Conservation (phyloP, 1,140 invertebrate species). For the Lordiphosa collinella region DNA sequence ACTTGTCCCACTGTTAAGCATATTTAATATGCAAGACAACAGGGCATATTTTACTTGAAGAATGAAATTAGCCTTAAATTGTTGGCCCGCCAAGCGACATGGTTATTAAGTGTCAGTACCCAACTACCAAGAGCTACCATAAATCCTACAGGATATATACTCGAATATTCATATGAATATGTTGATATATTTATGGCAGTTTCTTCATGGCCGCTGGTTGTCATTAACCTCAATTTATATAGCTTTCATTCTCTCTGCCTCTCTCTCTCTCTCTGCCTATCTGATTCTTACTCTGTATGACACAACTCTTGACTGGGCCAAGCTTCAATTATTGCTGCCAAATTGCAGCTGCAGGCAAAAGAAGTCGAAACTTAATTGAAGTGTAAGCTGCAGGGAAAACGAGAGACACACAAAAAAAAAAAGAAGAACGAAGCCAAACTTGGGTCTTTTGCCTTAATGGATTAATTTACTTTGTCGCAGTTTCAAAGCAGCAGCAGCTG, state of each 20-base stretch:
- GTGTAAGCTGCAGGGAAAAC: constrained; percentile 58
- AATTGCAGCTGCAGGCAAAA: constrained; percentile 47
- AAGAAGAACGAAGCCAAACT: constrained; percentile 28
- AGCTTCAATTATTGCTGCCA: constrained; percentile 75
- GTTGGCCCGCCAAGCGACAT: constrained; percentile 39
- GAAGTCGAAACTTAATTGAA: constrained; percentile 67
- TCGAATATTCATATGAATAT: constrained; percentile 21
- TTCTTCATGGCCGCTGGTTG: constrained; percentile 12
- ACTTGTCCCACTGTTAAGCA: constrained; percentile 27
- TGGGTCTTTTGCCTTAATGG: constrained; percentile 48
- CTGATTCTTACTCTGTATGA: background rate
- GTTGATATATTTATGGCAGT: constrained; percentile 45
- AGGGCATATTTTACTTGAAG: constrained; percentile 51
- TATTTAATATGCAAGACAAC: constrained; percentile 59
- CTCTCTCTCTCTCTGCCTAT: background rate
- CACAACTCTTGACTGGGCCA: constrained; percentile 58
- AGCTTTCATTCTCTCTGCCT: constrained; percentile 16
- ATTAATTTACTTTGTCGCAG: constrained; percentile 76
- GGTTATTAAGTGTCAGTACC: constrained; percentile 47
- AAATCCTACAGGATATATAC: background rate
- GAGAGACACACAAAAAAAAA: constrained; percentile 34
- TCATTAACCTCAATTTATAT: constrained; percentile 68
- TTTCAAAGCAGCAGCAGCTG: constrained; percentile 40
- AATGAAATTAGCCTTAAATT: constrained; percentile 69
- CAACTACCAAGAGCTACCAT: background rate